Percentiles rank a stretch among this genome's conserved stretches.
Evolutionary conservation across 2,888 invertebrate species (phyloP).

Genomic region (Diloba caeruleocephala): DNA sequence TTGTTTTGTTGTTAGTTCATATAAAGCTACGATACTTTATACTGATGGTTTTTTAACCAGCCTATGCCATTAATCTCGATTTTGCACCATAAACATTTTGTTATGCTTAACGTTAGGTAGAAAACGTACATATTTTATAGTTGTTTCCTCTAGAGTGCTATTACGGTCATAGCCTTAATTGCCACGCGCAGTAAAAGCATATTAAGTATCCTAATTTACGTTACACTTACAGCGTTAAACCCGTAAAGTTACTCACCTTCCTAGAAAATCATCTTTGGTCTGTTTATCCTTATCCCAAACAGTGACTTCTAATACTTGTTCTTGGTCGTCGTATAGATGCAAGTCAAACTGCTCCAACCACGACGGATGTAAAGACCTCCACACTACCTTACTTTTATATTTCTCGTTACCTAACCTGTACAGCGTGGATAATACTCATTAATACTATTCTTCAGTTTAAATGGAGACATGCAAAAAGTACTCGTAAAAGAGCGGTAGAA

Average conservation of each 20-base stretch:
- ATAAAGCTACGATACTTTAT: too few species aligned
- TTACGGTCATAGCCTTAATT: conserved; percentile 12
- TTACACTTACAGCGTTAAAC: background rate
- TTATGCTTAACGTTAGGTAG: background rate
- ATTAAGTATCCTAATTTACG: conserved; percentile 13
- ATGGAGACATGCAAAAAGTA: too few species aligned
- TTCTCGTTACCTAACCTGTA: conserved; percentile 98
- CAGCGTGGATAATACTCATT: background rate
- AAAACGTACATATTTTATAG: conserved; percentile 5
- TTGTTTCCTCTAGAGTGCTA: background rate
- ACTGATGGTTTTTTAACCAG: background rate
- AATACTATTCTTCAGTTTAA: background rate
- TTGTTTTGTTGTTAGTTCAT: too few species aligned
- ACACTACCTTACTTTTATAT: conserved; percentile 97
- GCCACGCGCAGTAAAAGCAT: conserved; percentile 7
- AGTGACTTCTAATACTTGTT: conserved; percentile 96
- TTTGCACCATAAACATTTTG: conserved; percentile 12
- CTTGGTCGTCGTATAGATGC: conserved; percentile 98
- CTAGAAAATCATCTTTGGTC: conserved; percentile 96
- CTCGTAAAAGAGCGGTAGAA: too few species aligned
- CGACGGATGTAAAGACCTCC: conserved; percentile 95
- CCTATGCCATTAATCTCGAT: background rate
- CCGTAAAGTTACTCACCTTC: conserved; percentile 85
- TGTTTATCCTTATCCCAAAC: conserved; percentile 96
- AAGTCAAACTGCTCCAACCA: conserved; percentile 99